Conservation (phyloP, 2,113 vertebrate species). For the Anarhynchus alexandrinus region DNA sequence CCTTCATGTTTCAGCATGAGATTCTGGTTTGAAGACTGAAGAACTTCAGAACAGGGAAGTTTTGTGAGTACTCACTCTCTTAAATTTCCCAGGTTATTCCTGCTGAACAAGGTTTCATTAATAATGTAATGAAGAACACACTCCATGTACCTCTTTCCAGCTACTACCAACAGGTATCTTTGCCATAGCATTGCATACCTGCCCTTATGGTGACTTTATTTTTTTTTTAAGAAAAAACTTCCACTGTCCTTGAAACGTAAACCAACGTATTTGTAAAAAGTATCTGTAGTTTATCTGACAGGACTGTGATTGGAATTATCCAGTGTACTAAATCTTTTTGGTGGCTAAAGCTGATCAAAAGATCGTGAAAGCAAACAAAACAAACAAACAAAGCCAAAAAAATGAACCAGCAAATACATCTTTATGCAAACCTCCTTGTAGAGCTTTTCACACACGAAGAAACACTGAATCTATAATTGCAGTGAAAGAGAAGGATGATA, state of each 20-base stretch:
- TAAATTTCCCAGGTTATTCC: background rate
- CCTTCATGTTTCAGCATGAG: background rate
- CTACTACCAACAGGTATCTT: background rate
- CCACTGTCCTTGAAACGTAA: background rate
- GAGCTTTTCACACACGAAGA: background rate
- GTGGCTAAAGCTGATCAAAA: background rate
- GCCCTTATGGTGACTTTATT: background rate
- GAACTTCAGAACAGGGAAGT: background rate
- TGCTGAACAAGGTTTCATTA: background rate
- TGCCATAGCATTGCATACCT: background rate
- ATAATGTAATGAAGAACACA: background rate
- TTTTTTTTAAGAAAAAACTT: background rate
- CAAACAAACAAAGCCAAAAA: background rate
- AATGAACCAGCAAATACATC: background rate
- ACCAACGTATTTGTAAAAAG: background rate
- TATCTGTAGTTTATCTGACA: background rate
- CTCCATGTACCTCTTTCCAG: background rate
- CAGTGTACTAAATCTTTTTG: background rate
- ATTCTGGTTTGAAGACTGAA: background rate
- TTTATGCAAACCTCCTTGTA: background rate
- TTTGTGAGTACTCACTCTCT: background rate
- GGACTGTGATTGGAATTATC: background rate
- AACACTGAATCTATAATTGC: background rate
- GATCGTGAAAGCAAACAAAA: background rate
- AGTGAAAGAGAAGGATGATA: background rate